Base-by-base conservation (phyloP, 2,888 invertebrate species). In the Cataglyphis livida region DNA sequence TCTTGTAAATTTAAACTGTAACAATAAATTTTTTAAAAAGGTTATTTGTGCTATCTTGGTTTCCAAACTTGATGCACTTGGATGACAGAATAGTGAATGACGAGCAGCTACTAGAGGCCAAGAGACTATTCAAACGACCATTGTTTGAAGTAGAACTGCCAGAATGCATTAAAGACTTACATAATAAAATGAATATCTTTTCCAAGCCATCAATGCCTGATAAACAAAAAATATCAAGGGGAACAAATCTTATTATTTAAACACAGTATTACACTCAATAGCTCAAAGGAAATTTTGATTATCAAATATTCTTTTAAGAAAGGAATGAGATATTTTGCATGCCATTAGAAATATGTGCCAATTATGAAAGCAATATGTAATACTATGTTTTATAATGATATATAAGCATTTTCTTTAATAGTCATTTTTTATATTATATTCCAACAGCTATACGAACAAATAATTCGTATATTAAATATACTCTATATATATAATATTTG, bases 41-140 rank as follows among this genome's bases (percentile, higher is more conserved):
- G 93, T 95, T 97, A 38, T 97, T 96, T 94, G 96, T 97, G 35
- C 96, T 98, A 91, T 97, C 97, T 1, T 96, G 97, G 92, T 96
- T 98, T 90, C 96, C 97, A 1, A 95, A 95, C 0, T 95, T 98
- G 81, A 94, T 96, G 41, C 96, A 97, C 90, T 94, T 98, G 90
- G 98, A 98, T 92, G 97, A 97, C 91, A 95, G 96, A 76, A 94
- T 95, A 59, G 96, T 98, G n/a, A 97, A 96, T 0, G 94, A 95
- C 0, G 96, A 97, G 90, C 97, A 98, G 92, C 94, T 95, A 32
- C 90, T 94, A 3, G 97, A 97, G 92, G 96, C 97, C 0, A 95
- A 95, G 66, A 95, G 96, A 66, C 93, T 97, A 7, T 97, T 96
- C 94, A 96, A 95, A 88, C 94, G 96, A 84, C 96, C 97, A 0